These are phyloP conservation scores for Tangara arthus DNA, from an alignment of 2,797 vertebrate genomes.

Conservation along the genomic window DNA sequence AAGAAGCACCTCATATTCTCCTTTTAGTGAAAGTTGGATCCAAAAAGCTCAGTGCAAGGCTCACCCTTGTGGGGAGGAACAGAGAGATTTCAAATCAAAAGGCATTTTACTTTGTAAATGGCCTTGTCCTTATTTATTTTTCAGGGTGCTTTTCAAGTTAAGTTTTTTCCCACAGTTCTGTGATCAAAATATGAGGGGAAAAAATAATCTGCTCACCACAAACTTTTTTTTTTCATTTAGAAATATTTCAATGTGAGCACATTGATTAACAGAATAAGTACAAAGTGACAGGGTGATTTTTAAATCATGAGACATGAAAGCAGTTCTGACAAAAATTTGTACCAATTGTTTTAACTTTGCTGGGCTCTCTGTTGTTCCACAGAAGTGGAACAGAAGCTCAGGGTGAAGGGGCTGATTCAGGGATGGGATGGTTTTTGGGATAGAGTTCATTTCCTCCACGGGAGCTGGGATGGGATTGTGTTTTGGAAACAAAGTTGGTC, in stretches of 20 bases:
- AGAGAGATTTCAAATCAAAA: not conserved
- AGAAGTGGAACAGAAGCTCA: not conserved
- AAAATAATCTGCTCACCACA: not conserved
- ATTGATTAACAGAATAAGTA: not conserved
- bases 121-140: not conserved
- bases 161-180: not conserved
- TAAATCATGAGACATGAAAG: not conserved
- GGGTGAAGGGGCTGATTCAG: not conserved
- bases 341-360: not conserved
- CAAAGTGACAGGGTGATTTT: not conserved
- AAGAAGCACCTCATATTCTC: not conserved
- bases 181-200: not conserved
- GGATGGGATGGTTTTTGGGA: not conserved
- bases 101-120: not conserved
- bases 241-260: not conserved
- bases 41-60: not conserved
- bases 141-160: fast-evolving
- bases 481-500: not conserved
- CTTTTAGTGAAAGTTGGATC: not conserved
- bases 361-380: not conserved
- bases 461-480: not conserved
- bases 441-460: not conserved
- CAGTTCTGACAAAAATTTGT: not conserved
- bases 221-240: not conserved
- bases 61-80: not conserved